Percentiles rank a stretch among this genome's conserved stretches.
Evolutionary conservation across 2,113 vertebrate species (phyloP).

Genomic region (Telmatochromis brachygnathus): DNA sequence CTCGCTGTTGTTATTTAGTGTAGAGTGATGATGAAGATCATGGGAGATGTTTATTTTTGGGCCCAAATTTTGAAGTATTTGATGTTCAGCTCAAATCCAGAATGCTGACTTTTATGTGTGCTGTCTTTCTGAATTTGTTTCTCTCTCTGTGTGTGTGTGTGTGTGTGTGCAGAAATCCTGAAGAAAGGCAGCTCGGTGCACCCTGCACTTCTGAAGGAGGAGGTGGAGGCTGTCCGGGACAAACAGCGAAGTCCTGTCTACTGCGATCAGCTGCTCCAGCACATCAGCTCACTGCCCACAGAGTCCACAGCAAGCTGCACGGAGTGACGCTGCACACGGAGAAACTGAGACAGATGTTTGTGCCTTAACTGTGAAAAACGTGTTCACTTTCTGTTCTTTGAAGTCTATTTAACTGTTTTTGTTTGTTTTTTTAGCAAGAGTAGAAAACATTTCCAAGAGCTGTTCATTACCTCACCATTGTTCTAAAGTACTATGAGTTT

Average conservation of each 20-base stretch:
- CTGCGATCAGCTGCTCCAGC: slow-evolving; percentile 80
- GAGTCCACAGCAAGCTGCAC: not conserved
- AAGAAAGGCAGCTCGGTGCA: slow-evolving; percentile 75
- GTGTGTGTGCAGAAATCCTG: slow-evolving; percentile 77
- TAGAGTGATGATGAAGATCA: not conserved
- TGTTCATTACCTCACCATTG: not conserved
- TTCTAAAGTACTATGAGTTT: not conserved
- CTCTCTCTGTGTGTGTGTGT: accelerated
- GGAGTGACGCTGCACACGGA: not conserved
- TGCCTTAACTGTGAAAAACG: not conserved
- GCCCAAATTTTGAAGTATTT: not conserved
- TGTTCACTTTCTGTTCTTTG: not conserved
- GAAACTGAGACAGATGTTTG: not conserved
- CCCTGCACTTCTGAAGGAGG: slow-evolving; percentile 69
- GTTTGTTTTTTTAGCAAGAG: not conserved
- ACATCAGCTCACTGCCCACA: slow-evolving; percentile 46
- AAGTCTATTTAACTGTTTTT: not conserved
- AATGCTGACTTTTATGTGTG: not conserved
- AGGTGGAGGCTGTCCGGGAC: slow-evolving; percentile 72
- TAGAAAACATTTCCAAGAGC: not conserved
- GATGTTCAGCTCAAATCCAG: not conserved
- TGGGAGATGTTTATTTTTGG: not conserved
- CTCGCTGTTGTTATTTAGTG: not conserved
- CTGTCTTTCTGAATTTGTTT: not conserved
- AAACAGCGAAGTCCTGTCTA: slow-evolving; percentile 75